Evolutionary conservation across 2,113 vertebrate genomes (phyloP).

Genomic region (Clarias gariepinus): DNA sequence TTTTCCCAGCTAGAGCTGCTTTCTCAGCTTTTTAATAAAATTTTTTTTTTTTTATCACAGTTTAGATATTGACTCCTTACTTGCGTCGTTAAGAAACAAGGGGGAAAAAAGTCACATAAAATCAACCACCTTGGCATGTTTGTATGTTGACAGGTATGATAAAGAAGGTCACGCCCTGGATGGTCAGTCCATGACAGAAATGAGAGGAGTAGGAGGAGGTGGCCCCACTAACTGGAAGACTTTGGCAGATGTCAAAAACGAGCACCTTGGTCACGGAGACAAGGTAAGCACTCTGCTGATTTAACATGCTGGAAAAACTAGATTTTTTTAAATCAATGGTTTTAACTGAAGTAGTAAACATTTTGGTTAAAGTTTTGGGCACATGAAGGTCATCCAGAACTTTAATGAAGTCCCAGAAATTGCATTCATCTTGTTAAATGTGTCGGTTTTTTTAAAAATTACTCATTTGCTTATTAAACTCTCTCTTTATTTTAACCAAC

Average conservation of each 20-base stretch:
- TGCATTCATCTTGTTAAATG: not conserved
- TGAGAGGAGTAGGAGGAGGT: slow-evolving; percentile 64
- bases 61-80: not conserved
- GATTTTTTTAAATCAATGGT: not conserved
- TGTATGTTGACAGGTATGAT: slow-evolving; percentile 83
- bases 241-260: slow-evolving; percentile 83
- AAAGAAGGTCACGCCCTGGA: slow-evolving; percentile 88
- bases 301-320: not conserved
- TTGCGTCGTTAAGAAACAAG: slow-evolving; percentile 22
- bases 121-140: not conserved
- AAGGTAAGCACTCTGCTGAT: slow-evolving; percentile 77
- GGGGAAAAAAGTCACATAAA: no score
- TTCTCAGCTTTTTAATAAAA: not conserved
- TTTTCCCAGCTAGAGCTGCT: slow-evolving; percentile 21
- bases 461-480: not conserved
- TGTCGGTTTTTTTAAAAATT: not conserved
- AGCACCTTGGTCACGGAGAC: slow-evolving; percentile 93
- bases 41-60: not conserved
- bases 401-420: not conserved
- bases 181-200: slow-evolving; percentile 85
- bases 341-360: not conserved
- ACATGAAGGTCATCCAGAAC: not conserved
- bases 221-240: slow-evolving; percentile 88
- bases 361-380: not conserved
- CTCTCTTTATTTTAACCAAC: not conserved